Evolutionary conservation across 2,797 vertebrate genomes (phyloP).

Genomic region (Sphenopsis melanotis): DNA sequence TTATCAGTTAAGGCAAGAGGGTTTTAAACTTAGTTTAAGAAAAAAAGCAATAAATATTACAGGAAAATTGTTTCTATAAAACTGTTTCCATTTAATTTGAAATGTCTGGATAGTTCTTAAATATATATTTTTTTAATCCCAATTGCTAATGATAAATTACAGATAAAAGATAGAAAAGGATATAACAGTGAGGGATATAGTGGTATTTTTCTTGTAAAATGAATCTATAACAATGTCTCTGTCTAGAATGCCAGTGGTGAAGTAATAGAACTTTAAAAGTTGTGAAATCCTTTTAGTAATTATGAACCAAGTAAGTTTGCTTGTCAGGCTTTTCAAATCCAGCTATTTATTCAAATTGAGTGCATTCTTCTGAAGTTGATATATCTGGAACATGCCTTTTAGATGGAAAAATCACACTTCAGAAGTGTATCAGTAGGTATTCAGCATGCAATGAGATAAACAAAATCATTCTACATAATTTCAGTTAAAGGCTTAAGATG

Average conservation of each 20-base stretch:
- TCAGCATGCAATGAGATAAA: not conserved
- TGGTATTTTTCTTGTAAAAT: not conserved
- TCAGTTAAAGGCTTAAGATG: not conserved
- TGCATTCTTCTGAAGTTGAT: not conserved
- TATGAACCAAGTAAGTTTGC: not conserved
- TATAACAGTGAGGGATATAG: not conserved
- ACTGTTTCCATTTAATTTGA: not conserved
- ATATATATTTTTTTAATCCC: not conserved
- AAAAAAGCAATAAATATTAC: not conserved
- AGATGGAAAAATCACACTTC: not conserved
- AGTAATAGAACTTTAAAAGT: not conserved
- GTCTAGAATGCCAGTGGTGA: not conserved
- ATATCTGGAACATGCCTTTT: not conserved
- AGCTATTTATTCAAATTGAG: not conserved
- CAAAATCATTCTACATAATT: not conserved
- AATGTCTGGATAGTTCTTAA: not conserved
- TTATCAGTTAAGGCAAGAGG: not conserved
- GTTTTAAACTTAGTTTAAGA: not conserved
- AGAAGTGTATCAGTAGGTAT: not conserved
- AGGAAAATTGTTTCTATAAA: not conserved
- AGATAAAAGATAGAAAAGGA: accelerated
- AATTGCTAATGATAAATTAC: not conserved
- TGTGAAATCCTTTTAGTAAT: not conserved
- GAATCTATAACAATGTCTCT: not conserved
- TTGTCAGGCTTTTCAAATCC: not conserved